These are phyloP conservation scores for Falco berigora DNA, from an alignment of 2,797 vertebrate species.

Conservation along the genomic window DNA sequence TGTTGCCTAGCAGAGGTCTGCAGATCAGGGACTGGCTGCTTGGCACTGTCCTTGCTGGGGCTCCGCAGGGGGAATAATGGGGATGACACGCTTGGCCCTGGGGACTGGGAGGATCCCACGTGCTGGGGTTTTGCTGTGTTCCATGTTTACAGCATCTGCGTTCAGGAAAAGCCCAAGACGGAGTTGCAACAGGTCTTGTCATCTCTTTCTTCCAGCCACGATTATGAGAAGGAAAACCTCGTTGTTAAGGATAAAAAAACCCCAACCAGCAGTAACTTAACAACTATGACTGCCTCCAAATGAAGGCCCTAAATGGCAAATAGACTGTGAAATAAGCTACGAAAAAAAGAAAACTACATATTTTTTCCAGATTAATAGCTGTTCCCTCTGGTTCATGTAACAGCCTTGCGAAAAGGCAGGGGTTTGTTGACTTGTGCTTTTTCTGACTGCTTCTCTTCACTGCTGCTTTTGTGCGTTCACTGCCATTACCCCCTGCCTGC, in stretches of 20 bases:
- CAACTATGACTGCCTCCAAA: background rate
- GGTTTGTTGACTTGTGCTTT: background rate
- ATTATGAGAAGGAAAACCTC: background rate
- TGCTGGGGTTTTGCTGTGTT: background rate
- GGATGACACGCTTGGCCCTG: background rate
- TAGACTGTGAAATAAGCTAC: background rate
- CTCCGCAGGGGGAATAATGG: rapidly evolving
- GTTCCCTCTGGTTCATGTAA: background rate
- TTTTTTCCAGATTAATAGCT: background rate
- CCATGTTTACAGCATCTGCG: rapidly evolving
- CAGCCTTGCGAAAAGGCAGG: background rate
- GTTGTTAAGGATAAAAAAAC: background rate
- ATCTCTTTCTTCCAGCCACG: background rate
- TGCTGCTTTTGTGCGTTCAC: background rate
- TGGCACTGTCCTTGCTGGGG: background rate
- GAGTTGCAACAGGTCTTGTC: background rate
- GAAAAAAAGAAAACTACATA: background rate
- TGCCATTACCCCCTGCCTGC: background rate
- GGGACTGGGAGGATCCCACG: background rate
- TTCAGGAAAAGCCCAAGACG: background rate
- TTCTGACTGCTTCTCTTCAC: background rate
- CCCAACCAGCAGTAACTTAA: background rate
- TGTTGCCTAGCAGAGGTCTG: background rate
- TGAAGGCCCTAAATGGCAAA: background rate
- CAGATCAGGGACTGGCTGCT: background rate